phyloP scores from a whole-genome alignment of 2,888 invertebrate species.

The Dendrolimus houi region DNA sequence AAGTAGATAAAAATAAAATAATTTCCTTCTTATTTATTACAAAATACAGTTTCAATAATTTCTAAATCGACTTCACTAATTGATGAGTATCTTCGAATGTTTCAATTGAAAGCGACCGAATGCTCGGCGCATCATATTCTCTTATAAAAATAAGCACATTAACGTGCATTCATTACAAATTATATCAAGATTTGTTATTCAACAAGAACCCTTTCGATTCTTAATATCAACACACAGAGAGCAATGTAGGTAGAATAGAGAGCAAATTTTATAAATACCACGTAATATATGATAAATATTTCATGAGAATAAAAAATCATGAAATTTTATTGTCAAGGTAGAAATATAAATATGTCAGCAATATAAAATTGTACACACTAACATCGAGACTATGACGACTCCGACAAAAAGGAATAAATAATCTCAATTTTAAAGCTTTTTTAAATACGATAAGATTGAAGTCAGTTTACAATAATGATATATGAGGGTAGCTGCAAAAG shows the following conservation, averaged over 20 bases:
- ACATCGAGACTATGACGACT: constrained; percentile 33
- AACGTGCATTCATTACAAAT: constrained; percentile 14
- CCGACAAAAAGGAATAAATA: constrained; percentile 63
- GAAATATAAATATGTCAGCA: constrained; percentile 30
- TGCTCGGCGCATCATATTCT: not conserved
- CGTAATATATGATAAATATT: constrained; percentile 20
- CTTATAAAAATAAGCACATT: constrained; percentile 29
- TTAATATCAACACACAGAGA: constrained; percentile 45
- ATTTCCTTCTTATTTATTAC: not conserved
- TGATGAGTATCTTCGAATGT: constrained; percentile 4
- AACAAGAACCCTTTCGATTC: constrained; percentile 3
- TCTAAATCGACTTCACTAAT: constrained; percentile 2
- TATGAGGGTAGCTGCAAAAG: constrained; percentile 37
- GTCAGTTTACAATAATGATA: constrained; percentile 22
- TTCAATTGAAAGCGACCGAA: not conserved
- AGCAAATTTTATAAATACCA: constrained; percentile 40
- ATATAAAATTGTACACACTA: constrained; percentile 33
- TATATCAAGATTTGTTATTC: constrained; percentile 3
- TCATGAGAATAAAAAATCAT: constrained; percentile 23
- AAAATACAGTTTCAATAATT: not conserved
- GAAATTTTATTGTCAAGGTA: constrained; percentile 55
- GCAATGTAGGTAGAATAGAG: constrained; percentile 47
- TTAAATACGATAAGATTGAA: constrained; percentile 56
- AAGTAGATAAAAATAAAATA: not conserved
- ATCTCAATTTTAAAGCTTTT: constrained; percentile 72